Conservation (phyloP, 2,797 vertebrate genomes). For the Helostoma temminkii region DNA sequence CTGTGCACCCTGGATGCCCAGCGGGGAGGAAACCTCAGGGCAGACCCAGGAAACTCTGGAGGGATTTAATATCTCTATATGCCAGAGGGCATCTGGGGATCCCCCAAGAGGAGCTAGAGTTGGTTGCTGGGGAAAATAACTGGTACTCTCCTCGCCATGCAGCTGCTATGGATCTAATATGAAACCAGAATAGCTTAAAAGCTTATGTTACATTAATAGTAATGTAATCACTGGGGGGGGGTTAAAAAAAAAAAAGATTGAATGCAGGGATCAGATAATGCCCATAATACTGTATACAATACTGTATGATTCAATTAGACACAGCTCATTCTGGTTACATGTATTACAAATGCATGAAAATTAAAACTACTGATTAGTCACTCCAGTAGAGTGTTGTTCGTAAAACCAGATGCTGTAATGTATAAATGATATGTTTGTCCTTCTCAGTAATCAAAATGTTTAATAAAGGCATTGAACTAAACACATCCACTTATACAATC, state of each 20-base stretch:
- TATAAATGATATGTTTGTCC: neutral
- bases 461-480: neutral
- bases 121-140: slow-evolving; percentile 14
- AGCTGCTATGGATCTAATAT: slow-evolving; percentile 22
- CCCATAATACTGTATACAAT: neutral
- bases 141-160: slow-evolving; percentile 11
- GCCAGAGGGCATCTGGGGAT: slow-evolving; percentile 30
- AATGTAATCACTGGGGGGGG: too few species aligned
- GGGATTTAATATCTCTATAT: slow-evolving; percentile 41
- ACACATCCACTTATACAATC: neutral
- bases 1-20: slow-evolving; percentile 13
- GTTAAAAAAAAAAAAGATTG: too few species aligned
- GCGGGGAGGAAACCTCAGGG: slow-evolving; percentile 43
- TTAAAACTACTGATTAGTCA: neutral
- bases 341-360: neutral
- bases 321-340: neutral
- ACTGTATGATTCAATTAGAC: neutral
- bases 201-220: too few species aligned
- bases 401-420: neutral
- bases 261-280: neutral
- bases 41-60: slow-evolving; percentile 37
- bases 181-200: slow-evolving; percentile 21
- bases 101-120: slow-evolving; percentile 36
- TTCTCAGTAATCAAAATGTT: neutral
- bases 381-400: neutral